Percentiles rank a stretch among this genome's conserved stretches.
Evolutionary conservation across 2,113 vertebrate genomes (phyloP).

Genomic region (Mus pahari): DNA sequence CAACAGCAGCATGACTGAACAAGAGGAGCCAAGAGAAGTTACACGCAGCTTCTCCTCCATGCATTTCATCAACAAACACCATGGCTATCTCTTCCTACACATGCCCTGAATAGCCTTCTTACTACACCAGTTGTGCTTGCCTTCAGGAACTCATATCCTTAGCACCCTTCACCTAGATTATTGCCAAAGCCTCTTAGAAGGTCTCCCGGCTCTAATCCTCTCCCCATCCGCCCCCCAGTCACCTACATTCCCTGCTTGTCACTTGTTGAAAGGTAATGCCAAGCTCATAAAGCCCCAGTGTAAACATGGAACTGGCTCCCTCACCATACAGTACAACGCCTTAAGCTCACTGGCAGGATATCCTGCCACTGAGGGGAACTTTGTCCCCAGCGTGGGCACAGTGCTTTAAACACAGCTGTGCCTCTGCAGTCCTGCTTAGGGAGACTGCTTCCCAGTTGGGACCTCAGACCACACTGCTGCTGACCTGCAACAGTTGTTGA

Average conservation of each 20-base stretch:
- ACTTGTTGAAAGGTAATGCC: neutral
- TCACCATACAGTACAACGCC: neutral
- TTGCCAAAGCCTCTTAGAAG: slow-evolving; percentile 64
- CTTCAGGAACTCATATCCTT: neutral
- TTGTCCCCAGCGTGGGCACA: neutral
- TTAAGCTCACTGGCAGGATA: neutral
- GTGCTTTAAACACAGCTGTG: neutral
- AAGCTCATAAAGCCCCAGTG: slow-evolving; percentile 4
- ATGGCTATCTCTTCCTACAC: fast-evolving
- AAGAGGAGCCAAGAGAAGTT: neutral
- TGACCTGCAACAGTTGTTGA: neutral
- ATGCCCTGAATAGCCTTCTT: neutral
- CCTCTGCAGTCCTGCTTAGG: neutral
- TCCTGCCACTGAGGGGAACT: neutral
- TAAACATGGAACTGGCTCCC: neutral
- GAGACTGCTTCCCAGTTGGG: neutral
- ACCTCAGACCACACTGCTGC: neutral
- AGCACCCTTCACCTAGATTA: slow-evolving; percentile 65
- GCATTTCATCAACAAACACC: neutral
- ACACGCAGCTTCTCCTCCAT: neutral
- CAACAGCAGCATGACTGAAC: neutral
- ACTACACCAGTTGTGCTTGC: neutral
- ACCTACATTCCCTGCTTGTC: neutral
- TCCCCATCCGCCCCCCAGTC: neutral
- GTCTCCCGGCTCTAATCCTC: slow-evolving; percentile 39